Base-by-base conservation (phyloP, 2,888 invertebrate species). In the Schizotus pectinicornis region DNA sequence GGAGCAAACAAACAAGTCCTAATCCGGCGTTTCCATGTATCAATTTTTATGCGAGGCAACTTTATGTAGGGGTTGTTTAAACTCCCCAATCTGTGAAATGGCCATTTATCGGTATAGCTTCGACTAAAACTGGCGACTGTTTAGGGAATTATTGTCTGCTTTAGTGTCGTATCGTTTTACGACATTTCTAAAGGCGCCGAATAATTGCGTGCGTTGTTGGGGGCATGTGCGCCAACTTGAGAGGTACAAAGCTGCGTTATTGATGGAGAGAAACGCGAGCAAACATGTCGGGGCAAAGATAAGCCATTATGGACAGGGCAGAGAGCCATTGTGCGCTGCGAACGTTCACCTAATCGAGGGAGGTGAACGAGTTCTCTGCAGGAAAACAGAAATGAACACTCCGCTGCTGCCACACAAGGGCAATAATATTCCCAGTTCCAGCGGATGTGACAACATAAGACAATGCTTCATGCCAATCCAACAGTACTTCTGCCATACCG, bases 1-100 rank as follows among this genome's bases (percentile, higher is more conserved):
- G 39, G 14, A 37, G 39, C 41, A 50, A 51, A 51, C 46, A 46
- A 50, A 51, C 46, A 51, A 39, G 41, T 51, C 45, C 31, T 51
- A 46, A 56, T 56, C 51, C 36, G 14, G 33, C 38, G 51, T 43
- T 32, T 51, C 39, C 34, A 50, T 39, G 50, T 35, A 50, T 50
- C 45, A 45, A 51, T 56, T 50, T 46, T 34, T 56, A 49, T 56
- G 33, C 34, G 31, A 38, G 30, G 36, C 56, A 30, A 49, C 49
- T 56, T 56, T 56, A 56, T 49, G 47, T 47, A 38, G 54, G 54
- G 47, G 46, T 54, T 64, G 59, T 66, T 63, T 60, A 66, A 62
- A 64, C 57, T 61, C 62, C 49, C 22, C 59, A 59, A 63, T 62
- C 62, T 65, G 59, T 52, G 56, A 61, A 53, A 54, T 49, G 59